Evolutionary conservation across 2,797 vertebrate species (phyloP), one percentile per base, ranked within the genome.

Genomic region (Peromyscus attwateri): DNA sequence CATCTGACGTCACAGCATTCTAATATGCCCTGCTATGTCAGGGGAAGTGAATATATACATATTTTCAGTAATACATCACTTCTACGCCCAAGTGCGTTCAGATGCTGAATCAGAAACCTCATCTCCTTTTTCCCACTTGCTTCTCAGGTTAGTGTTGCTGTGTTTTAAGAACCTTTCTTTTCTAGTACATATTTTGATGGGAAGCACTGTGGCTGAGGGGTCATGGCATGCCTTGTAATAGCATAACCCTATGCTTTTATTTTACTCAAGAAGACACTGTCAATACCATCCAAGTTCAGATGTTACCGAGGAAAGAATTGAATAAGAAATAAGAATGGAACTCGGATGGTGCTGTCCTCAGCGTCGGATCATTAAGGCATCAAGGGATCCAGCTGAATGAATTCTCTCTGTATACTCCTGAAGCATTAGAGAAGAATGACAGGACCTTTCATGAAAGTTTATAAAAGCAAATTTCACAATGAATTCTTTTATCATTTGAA

Each of bases 401-500:
- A 37, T 96, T 97, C 80, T 57, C 71, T 77, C 23, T 96, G 40
- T 89, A 87, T 80, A 96, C 81, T 87, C 95, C 95, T 95, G 87
- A 97, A 97, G 91, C 92, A 88, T 97, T 95, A 83, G 93, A 79
- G 52, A 89, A 92, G 95, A 23, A 12, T 8, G 16, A 37, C 70
- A 34, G 85, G 91, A 95, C 4, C 25, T 80, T 95, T 95, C 79
- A 96, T 91, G 95, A 64, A 96, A 97, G 70, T 97, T 97, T 95
- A 94, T 90, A 95, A 80, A 73, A 76, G 94, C 92, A 98, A 92
- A 97, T 97, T 96, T 60, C 25, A 96, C 90, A 97, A n/a, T 43
- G 91, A n/a, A 98, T 23, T 12, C 37, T 93, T 98, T 97, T 91
- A 92, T 55, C 64, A 92, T 97, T 96, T 97, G 95, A 95, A 97